Evolutionary conservation across 1,140 invertebrate genomes (phyloP).

Genomic region (Stegodyphus mimosarum): DNA sequence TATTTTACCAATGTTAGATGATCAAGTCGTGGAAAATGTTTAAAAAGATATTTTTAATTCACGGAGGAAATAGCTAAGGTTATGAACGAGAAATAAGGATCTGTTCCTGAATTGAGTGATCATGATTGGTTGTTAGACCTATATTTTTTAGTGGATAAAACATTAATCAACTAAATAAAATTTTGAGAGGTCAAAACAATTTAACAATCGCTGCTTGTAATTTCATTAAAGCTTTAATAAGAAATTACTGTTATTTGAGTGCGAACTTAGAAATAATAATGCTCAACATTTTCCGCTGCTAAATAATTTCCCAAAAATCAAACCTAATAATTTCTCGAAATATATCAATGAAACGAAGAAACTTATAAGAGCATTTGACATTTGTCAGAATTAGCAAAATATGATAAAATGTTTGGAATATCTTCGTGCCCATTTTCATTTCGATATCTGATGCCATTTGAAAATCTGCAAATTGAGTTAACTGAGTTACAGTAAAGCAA

Average conservation of each 20-base stretch:
- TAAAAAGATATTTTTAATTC: background rate
- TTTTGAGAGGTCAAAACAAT: background rate
- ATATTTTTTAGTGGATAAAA: background rate
- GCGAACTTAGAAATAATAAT: background rate
- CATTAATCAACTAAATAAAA: background rate
- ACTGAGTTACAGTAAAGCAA: too few species aligned
- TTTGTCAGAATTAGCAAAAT: too few species aligned
- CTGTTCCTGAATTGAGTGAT: background rate
- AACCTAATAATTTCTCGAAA: constrained; percentile 1
- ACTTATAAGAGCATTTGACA: too few species aligned
- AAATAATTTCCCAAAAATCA: background rate
- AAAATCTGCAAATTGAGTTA: too few species aligned
- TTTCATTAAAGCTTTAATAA: too few species aligned
- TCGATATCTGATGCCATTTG: too few species aligned
- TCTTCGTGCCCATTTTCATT: too few species aligned
- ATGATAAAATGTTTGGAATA: too few species aligned
- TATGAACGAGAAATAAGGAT: background rate
- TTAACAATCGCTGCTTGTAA: too few species aligned
- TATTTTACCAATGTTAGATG: background rate
- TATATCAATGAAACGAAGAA: constrained; percentile 13
- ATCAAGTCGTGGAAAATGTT: constrained; percentile 9
- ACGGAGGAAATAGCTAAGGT: background rate
- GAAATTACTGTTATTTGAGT: constrained; percentile 10
- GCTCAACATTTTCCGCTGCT: constrained; percentile 1
- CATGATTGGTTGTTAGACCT: background rate